A percentile compares a stretch with the other conserved stretches of the same genome.
phyloP scores from a whole-genome alignment of 2,797 vertebrate species.

The Melanogrammus aeglefinus region DNA sequence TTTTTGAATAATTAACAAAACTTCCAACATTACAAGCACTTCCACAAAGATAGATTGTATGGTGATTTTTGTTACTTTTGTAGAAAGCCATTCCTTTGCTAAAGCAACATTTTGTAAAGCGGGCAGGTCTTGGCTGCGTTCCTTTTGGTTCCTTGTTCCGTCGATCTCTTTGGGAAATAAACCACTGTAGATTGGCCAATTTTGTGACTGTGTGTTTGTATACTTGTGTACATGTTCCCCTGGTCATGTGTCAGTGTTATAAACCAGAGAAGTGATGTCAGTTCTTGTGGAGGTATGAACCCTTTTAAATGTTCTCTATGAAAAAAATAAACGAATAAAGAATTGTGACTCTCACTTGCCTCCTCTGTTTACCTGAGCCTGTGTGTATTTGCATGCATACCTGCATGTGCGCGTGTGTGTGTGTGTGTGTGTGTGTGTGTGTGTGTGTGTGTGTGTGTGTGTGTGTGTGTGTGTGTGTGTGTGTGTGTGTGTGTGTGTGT shows the following conservation, averaged over 20 bases:
- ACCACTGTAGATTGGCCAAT: conserved; percentile 70
- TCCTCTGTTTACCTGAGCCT: conserved; percentile 2
- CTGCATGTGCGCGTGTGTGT: conserved; percentile 8
- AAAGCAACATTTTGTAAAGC: conserved; percentile 74
- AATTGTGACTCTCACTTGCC: conserved; percentile 33
- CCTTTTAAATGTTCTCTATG: conserved; percentile 81
- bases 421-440: not conserved
- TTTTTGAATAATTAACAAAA: conserved; percentile 72
- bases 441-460: not conserved
- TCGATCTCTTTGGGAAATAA: conserved; percentile 55
- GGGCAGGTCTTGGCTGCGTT: conserved; percentile 77
- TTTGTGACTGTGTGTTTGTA: conserved; percentile 79
- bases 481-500: not conserved
- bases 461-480: not conserved
- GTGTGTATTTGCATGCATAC: conserved; percentile 4
- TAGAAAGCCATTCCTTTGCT: conserved; percentile 75
- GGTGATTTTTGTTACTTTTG: conserved; percentile 74
- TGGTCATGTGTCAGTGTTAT: conserved; percentile 80
- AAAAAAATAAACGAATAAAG: conserved; percentile 74
- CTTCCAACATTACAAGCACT: conserved; percentile 79
- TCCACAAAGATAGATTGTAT: conserved; percentile 74
- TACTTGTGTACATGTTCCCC: conserved; percentile 75
- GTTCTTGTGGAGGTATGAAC: conserved; percentile 77
- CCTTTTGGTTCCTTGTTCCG: conserved; percentile 54
- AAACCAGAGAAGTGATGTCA: conserved; percentile 76